Evolutionary conservation across 2,113 vertebrate genomes (phyloP).

Genomic region (Blennius ocellaris): DNA sequence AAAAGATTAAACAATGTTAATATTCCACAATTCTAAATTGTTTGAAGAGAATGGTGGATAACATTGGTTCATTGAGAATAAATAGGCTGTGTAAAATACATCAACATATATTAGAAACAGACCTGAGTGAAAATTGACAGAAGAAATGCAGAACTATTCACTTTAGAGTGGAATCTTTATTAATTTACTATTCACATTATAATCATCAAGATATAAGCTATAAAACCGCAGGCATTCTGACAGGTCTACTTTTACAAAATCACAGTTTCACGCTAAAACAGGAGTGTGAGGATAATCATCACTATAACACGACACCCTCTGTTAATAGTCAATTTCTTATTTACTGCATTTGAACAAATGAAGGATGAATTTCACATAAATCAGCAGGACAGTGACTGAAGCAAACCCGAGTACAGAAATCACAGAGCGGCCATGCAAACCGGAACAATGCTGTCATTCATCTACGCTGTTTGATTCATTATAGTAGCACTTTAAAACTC

Average conservation of each 20-base stretch:
- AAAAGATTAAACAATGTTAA: too few relatives aligned
- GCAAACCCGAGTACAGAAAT: constrained; percentile 29
- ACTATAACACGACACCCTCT: constrained; percentile 4
- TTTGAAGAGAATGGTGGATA: too few relatives aligned
- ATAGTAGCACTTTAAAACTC: constrained; percentile 19
- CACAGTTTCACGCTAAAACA: constrained; percentile 34
- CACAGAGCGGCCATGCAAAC: constrained; percentile 7
- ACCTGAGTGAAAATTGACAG: too few relatives aligned
- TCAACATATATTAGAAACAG: too few relatives aligned
- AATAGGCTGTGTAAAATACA: too few relatives aligned
- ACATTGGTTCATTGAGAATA: neutral
- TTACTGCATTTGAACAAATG: constrained; percentile 21
- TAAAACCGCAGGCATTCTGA: constrained; percentile 40
- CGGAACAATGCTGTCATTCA: neutral
- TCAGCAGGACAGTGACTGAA: constrained; percentile 11
- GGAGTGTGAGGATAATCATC: constrained; percentile 8
- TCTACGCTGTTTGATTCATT: constrained; percentile 7
- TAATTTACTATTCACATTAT: constrained; percentile 38
- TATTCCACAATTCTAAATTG: too few relatives aligned
- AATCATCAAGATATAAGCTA: constrained; percentile 32
- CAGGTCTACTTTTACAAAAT: constrained; percentile 39
- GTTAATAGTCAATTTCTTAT: constrained; percentile 15
- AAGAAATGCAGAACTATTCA: constrained; percentile 15
- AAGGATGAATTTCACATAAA: constrained; percentile 14
- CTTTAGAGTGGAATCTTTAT: constrained; percentile 33